phyloP scores from a whole-genome alignment of 2,113 vertebrate species.

The Phrynosoma platyrhinos region DNA sequence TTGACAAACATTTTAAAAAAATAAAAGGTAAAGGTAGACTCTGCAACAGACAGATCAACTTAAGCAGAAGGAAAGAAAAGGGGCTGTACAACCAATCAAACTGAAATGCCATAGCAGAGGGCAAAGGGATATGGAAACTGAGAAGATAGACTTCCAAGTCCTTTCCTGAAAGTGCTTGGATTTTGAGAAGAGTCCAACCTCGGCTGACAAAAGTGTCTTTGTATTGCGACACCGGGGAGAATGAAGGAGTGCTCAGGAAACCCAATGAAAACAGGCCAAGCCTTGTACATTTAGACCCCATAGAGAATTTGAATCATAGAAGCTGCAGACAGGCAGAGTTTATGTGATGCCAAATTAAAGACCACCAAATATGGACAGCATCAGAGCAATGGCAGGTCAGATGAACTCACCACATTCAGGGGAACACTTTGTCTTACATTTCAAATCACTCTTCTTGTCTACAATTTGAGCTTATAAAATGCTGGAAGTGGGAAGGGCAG shows the following conservation, averaged over 20 bases:
- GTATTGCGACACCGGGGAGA: slow-evolving; percentile 71
- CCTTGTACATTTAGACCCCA: slow-evolving; percentile 72
- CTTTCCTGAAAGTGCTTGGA: slow-evolving; percentile 82
- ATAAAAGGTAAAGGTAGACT: slow-evolving; percentile 43
- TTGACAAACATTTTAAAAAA: slow-evolving; percentile 26
- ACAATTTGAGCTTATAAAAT: neutral
- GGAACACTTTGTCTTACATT: neutral
- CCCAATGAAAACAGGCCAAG: slow-evolving; percentile 73
- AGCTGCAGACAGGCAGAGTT: slow-evolving; percentile 67
- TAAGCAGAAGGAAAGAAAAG: slow-evolving; percentile 43
- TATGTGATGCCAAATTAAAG: slow-evolving; percentile 65
- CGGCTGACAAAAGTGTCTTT: slow-evolving; percentile 81
- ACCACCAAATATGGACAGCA: slow-evolving; percentile 63
- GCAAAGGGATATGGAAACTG: slow-evolving; percentile 78
- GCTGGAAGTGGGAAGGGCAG: neutral
- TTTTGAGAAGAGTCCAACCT: slow-evolving; percentile 77
- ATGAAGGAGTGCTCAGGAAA: slow-evolving; percentile 73
- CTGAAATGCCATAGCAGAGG: slow-evolving; percentile 75
- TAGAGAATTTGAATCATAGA: slow-evolving; percentile 71
- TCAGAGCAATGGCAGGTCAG: neutral
- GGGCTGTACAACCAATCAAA: slow-evolving; percentile 63
- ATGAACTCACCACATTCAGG: neutral
- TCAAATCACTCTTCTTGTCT: slow-evolving; percentile 34
- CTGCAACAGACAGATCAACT: slow-evolving; percentile 48
- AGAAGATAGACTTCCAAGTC: slow-evolving; percentile 80